phyloP scores from a whole-genome alignment of 2,113 vertebrate genomes.

The Mormoops blainvillei region DNA sequence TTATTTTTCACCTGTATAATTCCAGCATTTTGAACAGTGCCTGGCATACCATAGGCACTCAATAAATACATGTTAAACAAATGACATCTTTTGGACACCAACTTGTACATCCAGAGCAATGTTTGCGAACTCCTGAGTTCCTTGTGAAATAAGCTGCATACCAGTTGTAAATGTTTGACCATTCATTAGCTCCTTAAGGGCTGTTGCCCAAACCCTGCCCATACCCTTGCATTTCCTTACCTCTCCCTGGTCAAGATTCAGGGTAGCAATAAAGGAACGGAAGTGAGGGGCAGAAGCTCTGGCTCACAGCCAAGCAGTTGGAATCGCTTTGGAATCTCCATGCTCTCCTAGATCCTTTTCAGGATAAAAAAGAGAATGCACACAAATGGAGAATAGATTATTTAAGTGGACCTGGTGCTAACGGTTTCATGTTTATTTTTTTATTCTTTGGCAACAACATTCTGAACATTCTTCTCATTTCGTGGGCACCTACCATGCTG shows the following conservation, averaged over 20 bases:
- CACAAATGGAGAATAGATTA: background rate
- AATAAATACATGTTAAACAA: background rate
- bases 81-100: background rate
- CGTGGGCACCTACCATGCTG: background rate
- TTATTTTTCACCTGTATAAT: background rate
- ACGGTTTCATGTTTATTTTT: background rate
- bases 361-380: background rate
- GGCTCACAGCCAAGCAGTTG: background rate
- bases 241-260: background rate
- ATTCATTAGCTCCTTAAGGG: background rate
- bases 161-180: background rate
- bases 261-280: background rate
- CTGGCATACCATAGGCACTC: background rate
- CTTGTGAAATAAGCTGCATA: background rate
- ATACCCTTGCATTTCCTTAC: background rate
- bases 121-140: background rate
- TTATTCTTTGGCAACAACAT: background rate
- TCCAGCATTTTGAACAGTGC: background rate
- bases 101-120: background rate
- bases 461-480: background rate
- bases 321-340: background rate
- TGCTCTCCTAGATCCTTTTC: background rate
- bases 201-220: background rate
- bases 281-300: background rate
- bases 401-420: background rate